These are phyloP conservation scores for Bufo bufo DNA, from an alignment of 2,113 vertebrate genomes.

Conservation along the genomic window DNA sequence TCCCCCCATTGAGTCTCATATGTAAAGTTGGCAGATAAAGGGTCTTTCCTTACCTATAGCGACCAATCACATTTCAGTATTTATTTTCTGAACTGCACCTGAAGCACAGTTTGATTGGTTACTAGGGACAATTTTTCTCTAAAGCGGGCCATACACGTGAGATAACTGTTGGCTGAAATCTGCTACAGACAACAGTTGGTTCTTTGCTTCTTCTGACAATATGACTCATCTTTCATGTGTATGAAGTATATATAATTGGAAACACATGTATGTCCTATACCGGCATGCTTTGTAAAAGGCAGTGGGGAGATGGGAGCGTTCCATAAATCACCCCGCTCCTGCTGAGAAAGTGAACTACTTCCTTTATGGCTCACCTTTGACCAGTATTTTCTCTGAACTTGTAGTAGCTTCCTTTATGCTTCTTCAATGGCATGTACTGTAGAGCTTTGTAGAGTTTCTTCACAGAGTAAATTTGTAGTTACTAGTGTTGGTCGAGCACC, in stretches of 20 bases:
- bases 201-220: not conserved
- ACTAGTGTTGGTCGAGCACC: not conserved
- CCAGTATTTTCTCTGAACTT: not conserved
- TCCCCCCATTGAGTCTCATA: not conserved
- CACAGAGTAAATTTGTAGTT: not conserved
- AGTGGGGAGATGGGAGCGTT: not conserved
- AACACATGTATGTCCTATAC: not conserved
- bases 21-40: not conserved
- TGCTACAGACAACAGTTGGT: too few relatives aligned
- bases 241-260: not conserved
- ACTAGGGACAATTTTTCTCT: too few relatives aligned
- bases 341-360: not conserved
- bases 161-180: too few relatives aligned
- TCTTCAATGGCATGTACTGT: not conserved
- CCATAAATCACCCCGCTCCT: not conserved
- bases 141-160: too few relatives aligned
- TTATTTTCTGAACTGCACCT: not conserved
- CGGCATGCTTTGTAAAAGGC: not conserved
- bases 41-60: too few relatives aligned
- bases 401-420: not conserved
- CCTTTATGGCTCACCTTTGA: not conserved
- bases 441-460: not conserved
- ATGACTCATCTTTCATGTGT: not conserved
- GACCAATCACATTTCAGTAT: not conserved
- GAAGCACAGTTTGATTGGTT: too few relatives aligned